Conservation (phyloP, 2,113 vertebrate species). For the Glaucidium brasilianum region DNA sequence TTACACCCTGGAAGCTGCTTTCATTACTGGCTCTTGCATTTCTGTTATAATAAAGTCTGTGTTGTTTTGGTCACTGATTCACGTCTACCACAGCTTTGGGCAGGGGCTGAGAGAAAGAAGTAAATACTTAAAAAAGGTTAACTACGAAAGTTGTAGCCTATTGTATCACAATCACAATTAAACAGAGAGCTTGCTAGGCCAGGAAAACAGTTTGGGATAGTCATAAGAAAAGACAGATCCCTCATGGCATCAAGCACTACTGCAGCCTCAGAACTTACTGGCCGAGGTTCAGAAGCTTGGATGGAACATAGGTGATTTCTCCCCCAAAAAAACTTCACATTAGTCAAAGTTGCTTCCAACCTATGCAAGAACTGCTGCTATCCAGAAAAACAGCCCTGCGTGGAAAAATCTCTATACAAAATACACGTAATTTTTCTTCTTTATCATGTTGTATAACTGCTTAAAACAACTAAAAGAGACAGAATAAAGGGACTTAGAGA, state of each 20-base stretch:
- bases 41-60: slow-evolving; percentile 81
- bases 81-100: slow-evolving; percentile 78
- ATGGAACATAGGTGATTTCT: neutral
- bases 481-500: neutral
- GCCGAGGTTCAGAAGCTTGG: neutral
- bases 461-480: neutral
- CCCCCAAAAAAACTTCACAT: neutral
- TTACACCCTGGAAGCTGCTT: slow-evolving; percentile 78
- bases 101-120: slow-evolving; percentile 83
- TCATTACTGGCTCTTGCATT: slow-evolving; percentile 74
- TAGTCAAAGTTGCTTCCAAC: neutral
- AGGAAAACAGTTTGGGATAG: neutral
- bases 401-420: neutral
- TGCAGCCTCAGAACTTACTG: neutral
- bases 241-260: neutral
- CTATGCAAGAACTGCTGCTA: neutral
- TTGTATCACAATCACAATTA: neutral
- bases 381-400: neutral
- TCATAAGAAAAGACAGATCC: neutral
- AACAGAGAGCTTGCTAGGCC: neutral
- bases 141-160: neutral
- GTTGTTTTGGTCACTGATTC: slow-evolving; percentile 76
- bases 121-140: slow-evolving; percentile 55
- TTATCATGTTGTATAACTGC: neutral
- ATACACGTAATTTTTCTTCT: fast-evolving